Evolutionary conservation across 2,113 vertebrate species (phyloP).

Genomic region (Apeltes quadracus): DNA sequence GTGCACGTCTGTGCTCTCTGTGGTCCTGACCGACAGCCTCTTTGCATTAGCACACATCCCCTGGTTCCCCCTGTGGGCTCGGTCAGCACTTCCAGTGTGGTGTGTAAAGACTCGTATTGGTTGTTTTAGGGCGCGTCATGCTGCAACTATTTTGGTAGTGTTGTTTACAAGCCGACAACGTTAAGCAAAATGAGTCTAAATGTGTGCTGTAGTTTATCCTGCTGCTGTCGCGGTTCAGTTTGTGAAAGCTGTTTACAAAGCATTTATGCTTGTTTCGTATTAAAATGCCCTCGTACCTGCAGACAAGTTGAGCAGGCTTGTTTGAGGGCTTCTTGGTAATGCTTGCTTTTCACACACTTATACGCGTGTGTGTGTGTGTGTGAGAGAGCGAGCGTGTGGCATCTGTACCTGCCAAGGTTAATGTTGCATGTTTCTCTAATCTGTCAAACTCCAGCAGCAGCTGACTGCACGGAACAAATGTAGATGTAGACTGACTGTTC

Average conservation of each 20-base stretch:
- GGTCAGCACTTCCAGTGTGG: too few relatives aligned
- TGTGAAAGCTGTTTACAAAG: not conserved
- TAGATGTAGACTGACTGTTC: conserved; percentile 32
- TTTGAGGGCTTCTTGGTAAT: not conserved
- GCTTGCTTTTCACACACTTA: not conserved
- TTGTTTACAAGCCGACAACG: not conserved
- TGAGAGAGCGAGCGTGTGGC: not conserved
- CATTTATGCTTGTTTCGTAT: not conserved
- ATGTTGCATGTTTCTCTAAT: conserved; percentile 37
- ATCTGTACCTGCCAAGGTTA: conserved; percentile 52
- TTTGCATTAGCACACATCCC: too few relatives aligned
- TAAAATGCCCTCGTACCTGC: not conserved
- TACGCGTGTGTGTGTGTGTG: conserved; percentile 8
- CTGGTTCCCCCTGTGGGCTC: too few relatives aligned
- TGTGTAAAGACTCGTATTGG: not conserved
- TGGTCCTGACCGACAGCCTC: too few relatives aligned
- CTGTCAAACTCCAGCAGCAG: conserved; percentile 44
- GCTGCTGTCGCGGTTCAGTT: not conserved
- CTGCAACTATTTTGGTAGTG: not conserved
- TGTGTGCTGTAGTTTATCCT: not conserved
- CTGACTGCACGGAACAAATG: conserved; percentile 26
- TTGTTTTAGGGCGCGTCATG: not conserved
- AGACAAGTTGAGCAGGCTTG: not conserved
- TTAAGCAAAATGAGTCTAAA: not conserved
- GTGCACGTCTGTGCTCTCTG: too few relatives aligned